Evolutionary conservation across 2,888 invertebrate species (phyloP).

Genomic region (Dichetophora obliterata): DNA sequence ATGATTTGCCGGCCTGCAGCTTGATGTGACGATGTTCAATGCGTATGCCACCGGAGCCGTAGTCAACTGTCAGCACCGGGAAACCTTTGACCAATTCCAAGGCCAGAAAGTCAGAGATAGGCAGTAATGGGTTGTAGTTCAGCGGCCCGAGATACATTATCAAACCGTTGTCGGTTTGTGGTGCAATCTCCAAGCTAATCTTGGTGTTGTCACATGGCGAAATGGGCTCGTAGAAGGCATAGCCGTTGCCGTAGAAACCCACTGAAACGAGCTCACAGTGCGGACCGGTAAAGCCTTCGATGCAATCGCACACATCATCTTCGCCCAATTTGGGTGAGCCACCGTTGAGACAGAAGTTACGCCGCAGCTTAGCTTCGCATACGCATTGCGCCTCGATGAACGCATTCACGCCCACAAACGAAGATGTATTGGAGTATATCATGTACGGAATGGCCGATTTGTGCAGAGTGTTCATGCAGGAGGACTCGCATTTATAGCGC

Average conservation of each 20-base stretch:
- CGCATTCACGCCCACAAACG: slow-evolving; percentile 93
- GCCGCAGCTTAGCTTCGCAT: slow-evolving; percentile 69
- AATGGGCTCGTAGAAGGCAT: slow-evolving; percentile 91
- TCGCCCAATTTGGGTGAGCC: slow-evolving; percentile 75
- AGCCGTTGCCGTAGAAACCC: slow-evolving; percentile 91
- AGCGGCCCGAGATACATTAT: slow-evolving; percentile 93
- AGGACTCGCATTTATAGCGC: slow-evolving; percentile 77
- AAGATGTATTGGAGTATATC: slow-evolving; percentile 93
- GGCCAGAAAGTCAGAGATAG: slow-evolving; percentile 89
- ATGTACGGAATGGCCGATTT: slow-evolving; percentile 81
- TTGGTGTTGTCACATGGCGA: slow-evolving; percentile 88
- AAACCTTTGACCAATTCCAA: slow-evolving; percentile 88
- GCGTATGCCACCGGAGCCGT: slow-evolving; percentile 85
- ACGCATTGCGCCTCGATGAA: slow-evolving; percentile 84
- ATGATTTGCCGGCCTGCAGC: slow-evolving; percentile 87
- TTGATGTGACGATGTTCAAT: slow-evolving; percentile 79
- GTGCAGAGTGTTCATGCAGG: slow-evolving; percentile 85
- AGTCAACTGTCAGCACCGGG: slow-evolving; percentile 86
- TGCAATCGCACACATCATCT: slow-evolving; percentile 82
- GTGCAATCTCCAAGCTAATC: slow-evolving; percentile 84
- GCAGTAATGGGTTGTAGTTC: slow-evolving; percentile 74
- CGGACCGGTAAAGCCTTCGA: slow-evolving; percentile 84
- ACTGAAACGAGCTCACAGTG: slow-evolving; percentile 91
- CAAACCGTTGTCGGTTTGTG: slow-evolving; percentile 82
- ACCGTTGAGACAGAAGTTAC: slow-evolving; percentile 80